phyloP scores from a whole-genome alignment of 2,888 invertebrate genomes.

The Scaptomyza cyrtandrae region DNA sequence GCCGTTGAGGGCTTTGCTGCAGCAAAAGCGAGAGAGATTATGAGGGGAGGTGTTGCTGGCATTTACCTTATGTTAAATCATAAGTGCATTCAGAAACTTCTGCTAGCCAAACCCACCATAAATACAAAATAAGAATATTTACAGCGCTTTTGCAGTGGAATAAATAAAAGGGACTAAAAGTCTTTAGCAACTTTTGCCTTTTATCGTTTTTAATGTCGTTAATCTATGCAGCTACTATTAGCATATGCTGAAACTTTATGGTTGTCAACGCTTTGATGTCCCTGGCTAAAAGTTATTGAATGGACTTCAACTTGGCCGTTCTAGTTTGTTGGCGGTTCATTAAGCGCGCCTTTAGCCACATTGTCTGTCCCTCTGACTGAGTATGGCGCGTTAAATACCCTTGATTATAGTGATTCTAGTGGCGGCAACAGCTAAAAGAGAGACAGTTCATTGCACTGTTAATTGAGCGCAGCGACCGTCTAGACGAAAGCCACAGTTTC shows the following conservation, averaged over 20 bases:
- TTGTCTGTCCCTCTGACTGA: slow-evolving; percentile 17
- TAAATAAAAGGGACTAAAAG: slow-evolving; percentile 18
- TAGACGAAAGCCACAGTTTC: slow-evolving; percentile 48
- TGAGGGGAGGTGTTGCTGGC: slow-evolving; percentile 1
- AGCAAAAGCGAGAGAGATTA: slow-evolving; percentile 1
- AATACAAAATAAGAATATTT: neutral
- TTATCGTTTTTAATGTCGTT: slow-evolving; percentile 30
- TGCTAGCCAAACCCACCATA: neutral
- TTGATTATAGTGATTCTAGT: slow-evolving; percentile 64
- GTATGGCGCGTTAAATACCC: slow-evolving; percentile 51
- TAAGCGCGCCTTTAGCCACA: slow-evolving; percentile 50
- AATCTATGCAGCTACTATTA: slow-evolving; percentile 57
- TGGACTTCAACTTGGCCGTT: slow-evolving; percentile 34
- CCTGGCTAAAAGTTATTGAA: slow-evolving; percentile 49
- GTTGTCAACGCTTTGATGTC: slow-evolving; percentile 60
- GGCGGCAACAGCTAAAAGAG: slow-evolving; percentile 15
- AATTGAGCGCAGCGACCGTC: slow-evolving; percentile 59
- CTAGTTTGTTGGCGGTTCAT: slow-evolving; percentile 57
- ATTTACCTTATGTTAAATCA: slow-evolving; percentile 21
- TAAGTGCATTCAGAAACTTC: slow-evolving; percentile 11
- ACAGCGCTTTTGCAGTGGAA: slow-evolving; percentile 18
- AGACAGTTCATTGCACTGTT: slow-evolving; percentile 67
- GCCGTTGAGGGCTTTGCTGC: slow-evolving; percentile 8
- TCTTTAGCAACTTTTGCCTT: slow-evolving; percentile 20
- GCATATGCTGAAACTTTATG: slow-evolving; percentile 52